phyloP scores from a whole-genome alignment of 2,113 vertebrate species.

The Malurus alboscapulatus region DNA sequence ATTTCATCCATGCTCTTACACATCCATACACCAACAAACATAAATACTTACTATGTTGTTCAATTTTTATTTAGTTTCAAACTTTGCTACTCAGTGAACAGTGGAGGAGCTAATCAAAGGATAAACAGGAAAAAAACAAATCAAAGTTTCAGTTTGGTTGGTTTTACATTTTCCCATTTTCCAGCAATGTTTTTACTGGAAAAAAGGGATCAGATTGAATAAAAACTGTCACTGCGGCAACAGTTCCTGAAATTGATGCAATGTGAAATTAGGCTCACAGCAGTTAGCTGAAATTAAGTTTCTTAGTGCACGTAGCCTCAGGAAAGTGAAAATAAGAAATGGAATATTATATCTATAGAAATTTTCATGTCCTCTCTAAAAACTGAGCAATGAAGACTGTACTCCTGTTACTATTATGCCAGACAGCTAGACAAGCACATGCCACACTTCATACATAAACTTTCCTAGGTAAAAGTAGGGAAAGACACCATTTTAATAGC shows the following conservation, averaged over 20 bases:
- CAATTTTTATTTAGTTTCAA: not conserved
- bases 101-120: not conserved
- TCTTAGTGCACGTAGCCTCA: not conserved
- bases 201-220: not conserved
- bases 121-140: not conserved
- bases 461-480: not conserved
- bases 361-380: not conserved
- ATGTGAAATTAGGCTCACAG: not conserved
- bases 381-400: not conserved
- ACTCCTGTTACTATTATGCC: not conserved
- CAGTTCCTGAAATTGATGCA: not conserved
- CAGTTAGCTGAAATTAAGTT: not conserved
- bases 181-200: not conserved
- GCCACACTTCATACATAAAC: not conserved
- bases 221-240: not conserved
- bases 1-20: not conserved
- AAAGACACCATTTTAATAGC: not conserved
- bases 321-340: not conserved
- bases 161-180: not conserved
- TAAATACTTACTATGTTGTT: not conserved
- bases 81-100: not conserved
- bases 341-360: not conserved
- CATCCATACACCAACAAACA: not conserved
- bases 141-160: not conserved
- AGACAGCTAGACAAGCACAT: not conserved